A percentile compares a stretch with the other conserved stretches of the same genome.
Conservation (phyloP, 2,113 vertebrate genomes). For the Cathartes aura region DNA sequence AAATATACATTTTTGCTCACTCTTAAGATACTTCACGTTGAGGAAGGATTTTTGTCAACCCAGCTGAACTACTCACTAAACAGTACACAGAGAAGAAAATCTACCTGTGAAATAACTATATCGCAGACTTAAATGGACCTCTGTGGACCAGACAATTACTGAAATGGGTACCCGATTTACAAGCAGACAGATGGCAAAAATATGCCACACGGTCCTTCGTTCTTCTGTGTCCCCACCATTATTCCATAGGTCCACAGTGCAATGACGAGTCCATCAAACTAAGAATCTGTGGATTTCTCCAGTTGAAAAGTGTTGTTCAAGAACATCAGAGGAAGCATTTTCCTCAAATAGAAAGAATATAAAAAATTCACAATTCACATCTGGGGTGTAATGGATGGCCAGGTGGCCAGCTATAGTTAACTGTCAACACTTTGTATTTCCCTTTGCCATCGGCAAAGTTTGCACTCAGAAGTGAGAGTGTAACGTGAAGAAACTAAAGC, state of each 20-base stretch:
- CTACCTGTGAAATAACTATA: not conserved
- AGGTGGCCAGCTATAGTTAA: slow-evolving; percentile 63
- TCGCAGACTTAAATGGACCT: not conserved
- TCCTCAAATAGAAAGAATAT: slow-evolving; percentile 46
- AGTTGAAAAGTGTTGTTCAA: slow-evolving; percentile 25
- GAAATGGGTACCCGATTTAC: not conserved
- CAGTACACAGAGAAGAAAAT: not conserved
- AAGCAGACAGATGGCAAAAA: slow-evolving; percentile 32
- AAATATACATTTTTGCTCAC: not conserved
- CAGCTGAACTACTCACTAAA: not conserved
- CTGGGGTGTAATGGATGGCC: slow-evolving; percentile 63
- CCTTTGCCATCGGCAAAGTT: slow-evolving; percentile 68
- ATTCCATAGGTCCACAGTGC: not conserved
- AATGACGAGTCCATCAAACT: not conserved
- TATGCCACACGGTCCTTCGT: not conserved
- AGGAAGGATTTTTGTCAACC: not conserved
- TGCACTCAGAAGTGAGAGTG: slow-evolving; percentile 65
- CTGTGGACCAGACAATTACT: not conserved
- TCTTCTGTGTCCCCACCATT: not conserved
- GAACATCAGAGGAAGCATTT: slow-evolving; percentile 49
- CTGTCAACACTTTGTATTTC: slow-evolving; percentile 68
- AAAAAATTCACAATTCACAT: slow-evolving; percentile 62
- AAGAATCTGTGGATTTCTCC: slow-evolving; percentile 42
- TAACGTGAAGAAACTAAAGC: slow-evolving; percentile 59
- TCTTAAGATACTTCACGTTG: not conserved